Conservation (phyloP, 2,888 invertebrate species). For the Brenthis daphne region DNA sequence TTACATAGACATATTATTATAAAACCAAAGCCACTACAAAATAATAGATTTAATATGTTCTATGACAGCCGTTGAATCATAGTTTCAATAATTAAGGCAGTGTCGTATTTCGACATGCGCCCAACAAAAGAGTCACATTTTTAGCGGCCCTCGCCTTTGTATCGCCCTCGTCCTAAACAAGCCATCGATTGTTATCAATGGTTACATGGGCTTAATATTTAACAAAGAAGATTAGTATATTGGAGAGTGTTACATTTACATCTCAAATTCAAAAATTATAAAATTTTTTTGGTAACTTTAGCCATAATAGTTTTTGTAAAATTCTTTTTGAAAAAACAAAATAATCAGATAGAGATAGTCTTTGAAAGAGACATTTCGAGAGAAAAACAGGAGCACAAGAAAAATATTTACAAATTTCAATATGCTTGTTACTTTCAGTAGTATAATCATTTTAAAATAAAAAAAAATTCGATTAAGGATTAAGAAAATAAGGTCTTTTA, state of each 20-base stretch:
- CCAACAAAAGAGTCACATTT: slow-evolving; percentile 59
- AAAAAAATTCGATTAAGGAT: too few species aligned
- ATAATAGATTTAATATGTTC: slow-evolving; percentile 17
- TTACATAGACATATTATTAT: too few species aligned
- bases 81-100: slow-evolving; percentile 54
- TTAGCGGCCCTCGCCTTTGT: slow-evolving; percentile 59
- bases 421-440: too few species aligned
- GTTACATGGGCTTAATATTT: slow-evolving; percentile 38
- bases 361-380: too few species aligned
- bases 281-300: neutral
- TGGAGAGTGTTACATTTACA: slow-evolving; percentile 16
- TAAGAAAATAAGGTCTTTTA: too few species aligned
- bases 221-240: slow-evolving; percentile 33
- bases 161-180: slow-evolving; percentile 57
- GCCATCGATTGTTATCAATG: slow-evolving; percentile 64
- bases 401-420: too few species aligned
- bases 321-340: neutral
- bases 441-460: too few species aligned
- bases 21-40: too few species aligned
- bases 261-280: neutral
- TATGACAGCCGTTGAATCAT: slow-evolving; percentile 46
- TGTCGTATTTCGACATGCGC: slow-evolving; percentile 70
- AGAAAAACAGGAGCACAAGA: too few species aligned
- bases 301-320: neutral
- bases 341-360: too few species aligned